Percentiles rank a stretch among this genome's conserved stretches.
phyloP scores from a whole-genome alignment of 2,888 invertebrate species.

The Cheilosia scutellata region DNA sequence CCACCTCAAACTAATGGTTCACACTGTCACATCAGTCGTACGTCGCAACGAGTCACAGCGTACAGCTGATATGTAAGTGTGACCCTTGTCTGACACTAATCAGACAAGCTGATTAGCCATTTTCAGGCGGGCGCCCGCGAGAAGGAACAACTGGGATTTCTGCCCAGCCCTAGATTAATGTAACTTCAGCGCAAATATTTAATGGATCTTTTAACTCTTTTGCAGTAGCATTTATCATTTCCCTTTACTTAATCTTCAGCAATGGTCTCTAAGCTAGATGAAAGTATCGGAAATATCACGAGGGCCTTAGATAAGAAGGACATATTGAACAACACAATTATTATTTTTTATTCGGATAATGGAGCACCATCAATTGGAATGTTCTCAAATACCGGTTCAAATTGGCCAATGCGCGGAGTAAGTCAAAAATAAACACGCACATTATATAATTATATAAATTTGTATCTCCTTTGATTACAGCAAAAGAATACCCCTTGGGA shows the following conservation, averaged over 20 bases:
- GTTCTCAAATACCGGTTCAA: constrained; percentile 90
- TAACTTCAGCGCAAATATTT: too few species aligned
- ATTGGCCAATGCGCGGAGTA: constrained; percentile 92
- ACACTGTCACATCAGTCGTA: too few species aligned
- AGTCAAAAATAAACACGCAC: constrained; percentile 75
- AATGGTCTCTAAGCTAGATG: constrained; percentile 93
- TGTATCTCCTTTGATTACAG: constrained; percentile 80
- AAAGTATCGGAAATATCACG: constrained; percentile 92
- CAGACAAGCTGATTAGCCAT: too few species aligned
- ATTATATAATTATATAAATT: not conserved
- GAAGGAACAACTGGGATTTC: too few species aligned
- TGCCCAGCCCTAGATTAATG: too few species aligned
- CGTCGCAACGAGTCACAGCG: too few species aligned
- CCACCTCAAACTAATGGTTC: too few species aligned
- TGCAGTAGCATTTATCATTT: not conserved
- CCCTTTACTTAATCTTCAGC: constrained; percentile 85
- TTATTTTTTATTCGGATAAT: constrained; percentile 95
- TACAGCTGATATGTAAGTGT: too few species aligned
- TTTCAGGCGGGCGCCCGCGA: too few species aligned
- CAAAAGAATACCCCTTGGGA: constrained; percentile 93
- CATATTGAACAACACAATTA: constrained; percentile 92
- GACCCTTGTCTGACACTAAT: too few species aligned
- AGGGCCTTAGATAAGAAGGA: constrained; percentile 87
- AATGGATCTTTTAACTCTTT: too few species aligned
- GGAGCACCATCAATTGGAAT: constrained; percentile 91